Percentiles rank a stretch among this genome's conserved stretches.
Conservation (phyloP, 2,797 vertebrate species). For the Aotus griseimembra region DNA sequence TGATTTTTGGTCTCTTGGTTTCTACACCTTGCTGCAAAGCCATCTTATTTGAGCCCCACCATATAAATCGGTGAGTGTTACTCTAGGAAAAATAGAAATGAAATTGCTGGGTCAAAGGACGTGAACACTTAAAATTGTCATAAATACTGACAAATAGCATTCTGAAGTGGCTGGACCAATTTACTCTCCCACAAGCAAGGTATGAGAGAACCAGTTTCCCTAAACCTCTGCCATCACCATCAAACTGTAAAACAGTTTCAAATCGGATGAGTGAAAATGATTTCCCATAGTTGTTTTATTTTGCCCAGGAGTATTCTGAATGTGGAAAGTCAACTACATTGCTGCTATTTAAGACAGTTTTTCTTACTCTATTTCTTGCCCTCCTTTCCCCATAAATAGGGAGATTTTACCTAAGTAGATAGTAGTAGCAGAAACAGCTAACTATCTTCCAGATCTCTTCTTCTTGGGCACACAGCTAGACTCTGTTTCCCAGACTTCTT, state of each 20-base stretch:
- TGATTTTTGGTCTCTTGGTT: background rate
- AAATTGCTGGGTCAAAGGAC: background rate
- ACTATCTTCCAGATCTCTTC: background rate
- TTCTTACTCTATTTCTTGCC: background rate
- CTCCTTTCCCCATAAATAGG: background rate
- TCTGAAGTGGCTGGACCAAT: background rate
- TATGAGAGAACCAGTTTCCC: background rate
- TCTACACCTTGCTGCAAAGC: background rate
- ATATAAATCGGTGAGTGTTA: background rate
- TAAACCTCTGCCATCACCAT: background rate
- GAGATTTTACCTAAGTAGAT: background rate
- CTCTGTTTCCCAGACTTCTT: conserved; percentile 8
- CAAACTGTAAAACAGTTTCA: background rate
- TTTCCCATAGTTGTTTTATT: background rate
- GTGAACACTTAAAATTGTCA: background rate
- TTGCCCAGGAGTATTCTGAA: background rate
- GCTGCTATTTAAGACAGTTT: background rate
- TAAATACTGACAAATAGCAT: background rate
- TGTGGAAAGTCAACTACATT: background rate
- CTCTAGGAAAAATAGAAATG: background rate
- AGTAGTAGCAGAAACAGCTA: background rate
- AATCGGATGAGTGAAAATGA: background rate
- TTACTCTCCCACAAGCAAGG: background rate
- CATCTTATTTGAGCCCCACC: background rate
- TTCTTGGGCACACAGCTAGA: background rate